Conservation (phyloP, 1,140 invertebrate genomes). For the Drosophila kepulauana region DNA sequence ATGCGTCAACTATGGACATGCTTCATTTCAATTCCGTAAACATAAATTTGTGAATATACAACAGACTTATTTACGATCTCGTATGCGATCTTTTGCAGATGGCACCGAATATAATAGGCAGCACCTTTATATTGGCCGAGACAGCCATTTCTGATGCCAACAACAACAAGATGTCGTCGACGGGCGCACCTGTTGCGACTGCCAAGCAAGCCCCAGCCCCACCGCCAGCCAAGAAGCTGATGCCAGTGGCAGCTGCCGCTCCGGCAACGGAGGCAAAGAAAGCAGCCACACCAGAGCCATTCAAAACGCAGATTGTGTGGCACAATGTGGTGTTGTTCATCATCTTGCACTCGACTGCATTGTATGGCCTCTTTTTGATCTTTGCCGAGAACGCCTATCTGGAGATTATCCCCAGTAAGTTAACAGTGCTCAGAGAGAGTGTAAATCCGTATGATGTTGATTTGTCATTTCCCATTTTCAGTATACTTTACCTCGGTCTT, state of each 20-base stretch:
- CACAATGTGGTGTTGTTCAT: conserved; percentile 90
- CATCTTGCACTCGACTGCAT: conserved; percentile 88
- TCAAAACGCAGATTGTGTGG: conserved; percentile 89
- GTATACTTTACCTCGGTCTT: conserved; percentile 67
- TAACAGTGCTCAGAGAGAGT: too few species aligned
- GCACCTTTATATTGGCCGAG: conserved; percentile 80
- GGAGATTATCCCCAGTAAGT: conserved; percentile 88
- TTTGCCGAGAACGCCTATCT: conserved; percentile 87
- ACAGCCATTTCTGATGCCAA: conserved; percentile 78
- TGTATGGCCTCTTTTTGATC: conserved; percentile 89
- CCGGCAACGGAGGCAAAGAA: conserved; percentile 16
- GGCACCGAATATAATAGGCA: conserved; percentile 83
- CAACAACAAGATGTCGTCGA: conserved; percentile 69
- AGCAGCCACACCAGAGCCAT: conserved; percentile 48
- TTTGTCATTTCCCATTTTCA: conserved; percentile 5
- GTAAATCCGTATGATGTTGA: background rate
- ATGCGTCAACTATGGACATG: conserved; percentile 31
- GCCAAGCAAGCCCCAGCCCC: conserved; percentile 16
- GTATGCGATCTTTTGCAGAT: conserved; percentile 60
- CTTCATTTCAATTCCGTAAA: conserved; percentile 40
- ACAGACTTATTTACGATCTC: background rate
- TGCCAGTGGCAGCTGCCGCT: conserved; percentile 21
- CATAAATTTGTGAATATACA: conserved; percentile 1
- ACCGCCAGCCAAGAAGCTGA: conserved; percentile 34
- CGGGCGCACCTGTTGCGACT: conserved; percentile 30